Conservation (phyloP, 2,797 vertebrate genomes). For the Dallia pectoralis region DNA sequence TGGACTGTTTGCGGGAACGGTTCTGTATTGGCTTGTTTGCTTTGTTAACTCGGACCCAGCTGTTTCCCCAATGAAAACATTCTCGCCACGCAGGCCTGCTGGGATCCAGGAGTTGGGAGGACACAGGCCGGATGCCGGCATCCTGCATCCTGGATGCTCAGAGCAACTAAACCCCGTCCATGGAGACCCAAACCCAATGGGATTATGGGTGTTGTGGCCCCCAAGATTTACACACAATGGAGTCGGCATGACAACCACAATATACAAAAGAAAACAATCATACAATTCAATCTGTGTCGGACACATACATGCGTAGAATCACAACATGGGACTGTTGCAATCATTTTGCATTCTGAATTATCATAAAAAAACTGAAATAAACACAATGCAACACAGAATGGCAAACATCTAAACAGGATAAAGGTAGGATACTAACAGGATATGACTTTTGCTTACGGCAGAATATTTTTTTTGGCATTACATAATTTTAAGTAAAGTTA, state of each 20-base stretch:
- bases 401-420: background rate
- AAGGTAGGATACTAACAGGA: constrained; percentile 4
- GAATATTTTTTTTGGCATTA: background rate
- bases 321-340: background rate
- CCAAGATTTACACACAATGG: constrained; percentile 4
- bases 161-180: constrained; percentile 61
- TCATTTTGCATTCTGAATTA: background rate
- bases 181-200: constrained; percentile 60
- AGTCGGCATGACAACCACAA: constrained; percentile 21
- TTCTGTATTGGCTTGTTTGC: constrained; percentile 68
- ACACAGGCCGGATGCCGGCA: constrained; percentile 60
- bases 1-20: constrained; percentile 62
- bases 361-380: background rate
- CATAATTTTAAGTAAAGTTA: background rate
- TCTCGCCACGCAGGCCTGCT: constrained; percentile 32
- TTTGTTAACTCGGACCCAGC: constrained; percentile 45
- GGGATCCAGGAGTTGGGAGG: constrained; percentile 35
- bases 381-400: background rate
- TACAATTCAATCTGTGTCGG: background rate
- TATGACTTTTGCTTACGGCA: background rate
- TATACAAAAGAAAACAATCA: constrained; percentile 6
- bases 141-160: constrained; percentile 79
- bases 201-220: constrained; percentile 37
- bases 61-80: constrained; percentile 56
- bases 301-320: background rate